phyloP scores from a whole-genome alignment of 1,140 invertebrate genomes.

The Diorhabda sublineata region DNA sequence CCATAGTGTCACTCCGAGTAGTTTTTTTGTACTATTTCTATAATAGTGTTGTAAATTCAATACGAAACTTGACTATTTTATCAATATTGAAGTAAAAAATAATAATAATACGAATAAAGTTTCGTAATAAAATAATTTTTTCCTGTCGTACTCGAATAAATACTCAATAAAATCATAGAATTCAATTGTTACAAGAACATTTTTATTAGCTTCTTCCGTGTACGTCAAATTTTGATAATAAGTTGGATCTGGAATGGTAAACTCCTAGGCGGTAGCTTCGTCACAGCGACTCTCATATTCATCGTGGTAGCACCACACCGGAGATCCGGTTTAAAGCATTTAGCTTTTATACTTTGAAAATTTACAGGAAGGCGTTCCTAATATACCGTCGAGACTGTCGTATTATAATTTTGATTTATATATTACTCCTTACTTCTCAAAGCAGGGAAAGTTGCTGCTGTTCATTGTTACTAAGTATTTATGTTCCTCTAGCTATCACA shows the following conservation, averaged over 20 bases:
- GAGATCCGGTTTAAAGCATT: conserved; percentile 16
- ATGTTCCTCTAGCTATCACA: conserved; percentile 9
- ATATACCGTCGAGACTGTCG: conserved; percentile 17
- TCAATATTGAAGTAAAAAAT: too few species aligned
- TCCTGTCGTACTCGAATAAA: too few species aligned
- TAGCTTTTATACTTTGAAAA: conserved; percentile 20
- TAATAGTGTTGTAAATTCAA: too few species aligned
- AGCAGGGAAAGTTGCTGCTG: conserved; percentile 10
- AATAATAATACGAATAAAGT: too few species aligned
- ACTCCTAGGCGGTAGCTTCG: conserved; percentile 13
- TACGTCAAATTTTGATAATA: conserved; percentile 15
- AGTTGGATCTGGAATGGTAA: conserved; percentile 16
- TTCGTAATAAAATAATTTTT: too few species aligned
- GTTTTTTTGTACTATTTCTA: too few species aligned
- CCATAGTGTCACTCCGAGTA: too few species aligned
- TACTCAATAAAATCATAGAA: too few species aligned
- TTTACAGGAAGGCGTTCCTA: conserved; percentile 17
- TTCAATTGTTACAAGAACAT: too few species aligned
- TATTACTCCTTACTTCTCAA: conserved; percentile 1
- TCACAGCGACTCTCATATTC: neutral
- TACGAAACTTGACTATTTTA: too few species aligned
- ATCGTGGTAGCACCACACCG: conserved; percentile 2
- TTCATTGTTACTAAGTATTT: conserved; percentile 15
- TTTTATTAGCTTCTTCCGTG: neutral
- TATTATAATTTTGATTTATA: conserved; percentile 19